Percentiles rank a stretch among this genome's conserved stretches.
phyloP scores from a whole-genome alignment of 2,113 vertebrate species.

The Variabilichromis moorii region DNA sequence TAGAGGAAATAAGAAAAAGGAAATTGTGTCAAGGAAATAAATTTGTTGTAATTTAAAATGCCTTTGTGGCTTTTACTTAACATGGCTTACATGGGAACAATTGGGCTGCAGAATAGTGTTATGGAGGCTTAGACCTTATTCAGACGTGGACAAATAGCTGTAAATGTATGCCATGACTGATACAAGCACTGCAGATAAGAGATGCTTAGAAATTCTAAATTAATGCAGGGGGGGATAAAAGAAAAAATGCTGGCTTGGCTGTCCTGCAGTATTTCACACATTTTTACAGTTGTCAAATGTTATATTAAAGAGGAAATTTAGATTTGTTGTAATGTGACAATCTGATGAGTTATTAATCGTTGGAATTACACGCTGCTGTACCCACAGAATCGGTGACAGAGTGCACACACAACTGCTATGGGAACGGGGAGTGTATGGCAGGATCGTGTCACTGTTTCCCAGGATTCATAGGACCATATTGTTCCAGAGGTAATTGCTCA shows the following conservation, averaged over 20 bases:
- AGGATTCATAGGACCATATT: conserved; percentile 94
- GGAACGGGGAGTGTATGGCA: conserved; percentile 95
- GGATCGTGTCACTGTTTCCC: conserved; percentile 97
- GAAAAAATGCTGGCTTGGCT: neutral
- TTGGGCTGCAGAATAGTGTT: conserved; percentile 15
- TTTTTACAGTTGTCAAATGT: conserved; percentile 8
- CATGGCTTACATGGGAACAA: conserved; percentile 20
- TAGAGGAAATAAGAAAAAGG: conserved; percentile 4
- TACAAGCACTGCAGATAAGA: conserved; percentile 5
- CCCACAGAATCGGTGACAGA: conserved; percentile 90
- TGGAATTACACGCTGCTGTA: conserved; percentile 4
- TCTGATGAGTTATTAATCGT: conserved; percentile 25
- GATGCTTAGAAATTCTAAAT: conserved; percentile 7
- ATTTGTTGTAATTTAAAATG: conserved; percentile 55
- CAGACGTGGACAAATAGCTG: conserved; percentile 51
- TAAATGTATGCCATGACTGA: conserved; percentile 36
- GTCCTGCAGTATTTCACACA: neutral
- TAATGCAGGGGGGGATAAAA: neutral
- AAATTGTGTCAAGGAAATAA: conserved; percentile 47
- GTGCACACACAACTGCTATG: conserved; percentile 95
- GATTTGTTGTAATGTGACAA: conserved; percentile 1
- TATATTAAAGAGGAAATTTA: neutral
- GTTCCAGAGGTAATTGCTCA: conserved; percentile 84
- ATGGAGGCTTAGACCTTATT: conserved; percentile 57
- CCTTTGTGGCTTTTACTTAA: conserved; percentile 43